Base-by-base conservation (phyloP, 1,140 invertebrate genomes). In the Brachionus manjavacas region DNA sequence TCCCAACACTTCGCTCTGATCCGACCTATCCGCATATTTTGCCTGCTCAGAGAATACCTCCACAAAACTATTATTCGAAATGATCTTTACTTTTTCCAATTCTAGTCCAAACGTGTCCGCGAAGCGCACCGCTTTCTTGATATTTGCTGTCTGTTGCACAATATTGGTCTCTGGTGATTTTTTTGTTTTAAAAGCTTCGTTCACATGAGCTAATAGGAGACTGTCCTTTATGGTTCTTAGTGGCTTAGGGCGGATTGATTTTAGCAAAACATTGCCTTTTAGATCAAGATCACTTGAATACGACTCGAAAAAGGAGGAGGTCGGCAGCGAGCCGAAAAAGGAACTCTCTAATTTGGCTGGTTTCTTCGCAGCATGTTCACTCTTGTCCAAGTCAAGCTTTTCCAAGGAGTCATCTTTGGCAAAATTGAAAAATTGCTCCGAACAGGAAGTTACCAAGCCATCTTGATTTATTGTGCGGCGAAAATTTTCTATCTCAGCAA, bases 41-140 rank as follows among this genome's bases (percentile, higher is more conserved):
- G 60, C 31, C 9, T 81, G 49, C 14, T 81, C 52, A 28, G 52
- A 68, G 35, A 68, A 76, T 4, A 49, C 41, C 4, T 76, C 72
- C n/a, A 76, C 43, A 81, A 81, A 81, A 35, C 64, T 81, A 43
- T 81, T 81, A 6, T 68, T 81, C 39, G 79, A 28, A 25, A 81
- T 64, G 6, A 64, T 43, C 31, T 68, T 60, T 14, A 81, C 79
- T 81, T 81, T 81, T 81, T 81, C 79, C 23, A 81, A 46, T 23
- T 81, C 79, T 0, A 81, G 52, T 7, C 79, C 79, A 64, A 81
- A 81, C 14, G 79, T 43, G 31, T 81, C 79, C 20, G 79, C 79
- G n/a, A 81, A 81, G 11, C 79, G 49, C 7, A 81, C 79, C 16
- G 41, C 41, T 46, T 81, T 81, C 64, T 68, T 60, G 3, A 11